Base-by-base conservation (phyloP, 2,888 invertebrate species). In the Alloplasta piceator region DNA sequence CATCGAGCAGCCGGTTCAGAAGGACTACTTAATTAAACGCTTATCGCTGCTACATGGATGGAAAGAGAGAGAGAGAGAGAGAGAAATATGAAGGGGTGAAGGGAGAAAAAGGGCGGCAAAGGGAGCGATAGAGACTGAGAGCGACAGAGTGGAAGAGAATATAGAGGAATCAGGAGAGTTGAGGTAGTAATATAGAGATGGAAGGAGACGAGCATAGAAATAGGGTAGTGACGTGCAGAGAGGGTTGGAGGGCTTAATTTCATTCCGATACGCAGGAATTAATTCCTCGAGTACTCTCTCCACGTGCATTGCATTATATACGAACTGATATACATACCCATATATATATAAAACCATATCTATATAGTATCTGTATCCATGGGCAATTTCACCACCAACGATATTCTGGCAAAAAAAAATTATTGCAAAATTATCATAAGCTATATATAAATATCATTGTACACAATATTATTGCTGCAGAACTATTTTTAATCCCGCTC, bases 11-110 rank as follows among this genome's bases (percentile, higher is more conserved):
- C 60, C 72, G 39, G 72, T 78, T 72, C 63, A 73, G 82, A 58
- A 82, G 83, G 68, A 70, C 67, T 77, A 81, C 83, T 84, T 82
- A 78, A 84, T 84, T 84, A 83, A 84, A 76, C 77, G 79, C 50
- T 84, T 84, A 84, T 84, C 82, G 70, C 63, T 43, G 14, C 56
- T 14, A 41, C 60, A 55, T n/a, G 39, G 58, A 26, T 16, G 43
- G 43, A 43, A 4, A 6, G 63, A 7, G 16, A 63, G 16, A 43
- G 10, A 6, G 63, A 7, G 16, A 63, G 16, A 14, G 61, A 41
- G 66, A 41, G 56, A 50, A 26, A 26, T 26, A 26, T 26, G 26
- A 26, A 26, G 26, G 26, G 26, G 26, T 26, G 26, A 26, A 26
- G 26, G 26, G 26, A 26, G 26, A 26, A 26, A 26, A 26, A 26